Evolutionary conservation across 1,140 invertebrate genomes (phyloP), one percentile per base, ranked within the genome.

Genomic region (Papilio polyxenes): DNA sequence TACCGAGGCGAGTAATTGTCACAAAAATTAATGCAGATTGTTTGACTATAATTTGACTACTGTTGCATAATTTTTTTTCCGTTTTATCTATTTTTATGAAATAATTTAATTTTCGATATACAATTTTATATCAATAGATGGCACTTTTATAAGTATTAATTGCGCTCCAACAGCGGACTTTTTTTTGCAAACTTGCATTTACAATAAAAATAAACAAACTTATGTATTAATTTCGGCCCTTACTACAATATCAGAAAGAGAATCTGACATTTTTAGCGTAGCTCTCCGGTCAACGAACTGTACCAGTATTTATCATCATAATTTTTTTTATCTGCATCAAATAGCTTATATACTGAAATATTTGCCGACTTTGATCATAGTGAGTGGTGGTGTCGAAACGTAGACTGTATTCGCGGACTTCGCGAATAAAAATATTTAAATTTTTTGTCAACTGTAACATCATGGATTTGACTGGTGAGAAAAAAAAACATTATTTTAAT

Each of bases 381-480:
- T 65, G 62, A 65, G 62, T 65, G 62, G 62, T 65, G 62, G 13
- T 31, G 62, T 44, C 37, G 8, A 37, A 69, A 80, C 15, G 44
- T 80, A 44, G 17, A 53, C 75, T 51, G 11, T n/a, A 15, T 8
- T 49, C 13, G 80, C 31, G 23, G 48, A n/a, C 17, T n/a, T 4
- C 53, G 17, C 20, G 77, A 59, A 59, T 59, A 31, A 79, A 78
- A 10, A 23, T 80, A 81, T 65, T 31, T 65, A 62, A 10, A 65
- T 65, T 31, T 65, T 65, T 65, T 31, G 62, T 65, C 62, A 65
- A 31, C 6, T 31, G 62, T 31, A 13, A 8, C 23, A 65, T 15
- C 20, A 65, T 65, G 62, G 62, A 65, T 65, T 65, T 65, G 13
- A 65, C 62, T 3, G 62, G 62, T 65, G 17, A 31, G 62, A 13